These are phyloP conservation scores for Tragulus kanchil DNA, from an alignment of 2,113 vertebrate genomes.

Conservation along the genomic window DNA sequence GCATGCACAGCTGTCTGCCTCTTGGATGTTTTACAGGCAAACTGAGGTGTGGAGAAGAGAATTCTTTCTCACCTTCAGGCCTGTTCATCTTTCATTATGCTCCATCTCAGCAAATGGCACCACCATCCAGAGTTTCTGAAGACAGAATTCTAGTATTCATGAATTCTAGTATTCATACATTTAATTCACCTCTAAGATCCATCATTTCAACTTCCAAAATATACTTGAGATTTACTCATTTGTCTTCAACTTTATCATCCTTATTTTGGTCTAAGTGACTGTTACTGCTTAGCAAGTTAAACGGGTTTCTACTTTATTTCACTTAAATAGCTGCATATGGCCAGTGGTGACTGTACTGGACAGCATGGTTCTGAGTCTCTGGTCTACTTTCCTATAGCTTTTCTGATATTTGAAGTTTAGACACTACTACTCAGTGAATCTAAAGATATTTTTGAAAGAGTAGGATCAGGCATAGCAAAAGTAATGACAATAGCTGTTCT, in stretches of 20 bases:
- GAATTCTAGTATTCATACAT: background rate
- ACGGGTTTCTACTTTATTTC: background rate
- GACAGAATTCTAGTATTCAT: background rate
- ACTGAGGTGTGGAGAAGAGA: background rate
- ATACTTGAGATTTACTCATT: background rate
- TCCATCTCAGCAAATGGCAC: background rate
- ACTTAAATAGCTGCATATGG: background rate
- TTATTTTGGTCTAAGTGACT: background rate
- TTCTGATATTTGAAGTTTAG: background rate
- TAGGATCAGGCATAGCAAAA: background rate
- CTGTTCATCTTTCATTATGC: background rate
- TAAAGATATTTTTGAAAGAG: background rate
- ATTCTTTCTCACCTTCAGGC: background rate
- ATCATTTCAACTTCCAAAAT: background rate
- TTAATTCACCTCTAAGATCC: background rate
- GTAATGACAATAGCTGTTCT: background rate
- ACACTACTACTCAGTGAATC: background rate
- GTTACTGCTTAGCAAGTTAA: background rate
- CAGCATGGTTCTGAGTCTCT: background rate
- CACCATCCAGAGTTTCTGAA: background rate
- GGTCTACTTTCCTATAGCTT: background rate
- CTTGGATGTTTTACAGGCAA: background rate
- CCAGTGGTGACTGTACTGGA: background rate
- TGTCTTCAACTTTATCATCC: background rate
- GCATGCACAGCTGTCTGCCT: background rate